A percentile compares a stretch with the other conserved stretches of the same genome.
Conservation (phyloP, 2,888 invertebrate genomes). For the Laspeyria flexula region DNA sequence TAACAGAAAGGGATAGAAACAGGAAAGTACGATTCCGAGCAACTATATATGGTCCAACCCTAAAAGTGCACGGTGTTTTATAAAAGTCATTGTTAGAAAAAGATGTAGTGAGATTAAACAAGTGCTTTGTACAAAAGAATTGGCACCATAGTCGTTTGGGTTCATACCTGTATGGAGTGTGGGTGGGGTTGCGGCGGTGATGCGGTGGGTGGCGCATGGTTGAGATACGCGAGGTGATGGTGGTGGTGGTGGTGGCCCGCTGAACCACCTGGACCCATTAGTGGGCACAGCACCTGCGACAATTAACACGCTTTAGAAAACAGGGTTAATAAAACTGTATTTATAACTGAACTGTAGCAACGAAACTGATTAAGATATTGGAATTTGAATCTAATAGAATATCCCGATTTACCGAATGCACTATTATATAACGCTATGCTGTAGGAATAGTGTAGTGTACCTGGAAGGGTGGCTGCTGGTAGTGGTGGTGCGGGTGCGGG, state of each 20-base stretch:
- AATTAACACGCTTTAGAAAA: not conserved
- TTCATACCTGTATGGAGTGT: constrained; percentile 64
- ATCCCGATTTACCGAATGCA: no score
- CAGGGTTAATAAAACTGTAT: no score
- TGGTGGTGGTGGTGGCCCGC: constrained; percentile 73
- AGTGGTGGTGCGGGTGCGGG: constrained; percentile 66
- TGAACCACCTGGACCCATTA: constrained; percentile 68
- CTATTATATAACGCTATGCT: no score
- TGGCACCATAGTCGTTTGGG: not conserved
- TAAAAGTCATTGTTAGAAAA: not conserved
- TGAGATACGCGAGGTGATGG: constrained; percentile 80
- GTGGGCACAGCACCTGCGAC: constrained; percentile 74
- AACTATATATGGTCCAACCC: no score
- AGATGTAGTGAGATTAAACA: not conserved
- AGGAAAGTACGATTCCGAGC: no score
- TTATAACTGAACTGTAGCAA: no score
- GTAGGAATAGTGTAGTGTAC: constrained; percentile 37
- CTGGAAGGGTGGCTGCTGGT: constrained; percentile 81
- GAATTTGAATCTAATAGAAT: no score
- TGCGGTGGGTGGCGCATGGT: constrained; percentile 79
- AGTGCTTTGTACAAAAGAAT: not conserved
- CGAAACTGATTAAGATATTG: no score
- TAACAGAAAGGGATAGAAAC: no score
- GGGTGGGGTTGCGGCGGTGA: constrained; percentile 75
- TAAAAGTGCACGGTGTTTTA: no score